Evolutionary conservation across 2,797 vertebrate species (phyloP).

Genomic region (Alectoris magna): DNA sequence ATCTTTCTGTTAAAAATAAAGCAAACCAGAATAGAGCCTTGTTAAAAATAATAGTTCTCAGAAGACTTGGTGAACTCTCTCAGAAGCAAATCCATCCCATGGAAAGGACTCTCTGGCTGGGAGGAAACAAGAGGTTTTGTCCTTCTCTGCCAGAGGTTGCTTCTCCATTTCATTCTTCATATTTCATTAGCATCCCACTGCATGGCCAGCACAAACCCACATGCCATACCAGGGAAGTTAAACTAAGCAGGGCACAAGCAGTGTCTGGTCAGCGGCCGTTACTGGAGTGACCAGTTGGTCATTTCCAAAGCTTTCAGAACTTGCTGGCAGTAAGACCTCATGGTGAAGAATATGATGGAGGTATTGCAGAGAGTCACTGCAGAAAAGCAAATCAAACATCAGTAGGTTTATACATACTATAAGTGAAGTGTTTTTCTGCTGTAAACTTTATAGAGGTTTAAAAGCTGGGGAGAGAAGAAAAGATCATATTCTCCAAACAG

Average conservation of each 20-base stretch:
- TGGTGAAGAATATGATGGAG: background rate
- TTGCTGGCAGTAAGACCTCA: background rate
- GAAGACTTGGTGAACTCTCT: background rate
- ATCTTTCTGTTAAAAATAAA: background rate
- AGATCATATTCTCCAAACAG: background rate
- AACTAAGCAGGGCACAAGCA: background rate
- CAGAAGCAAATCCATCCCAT: background rate
- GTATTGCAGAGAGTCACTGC: background rate
- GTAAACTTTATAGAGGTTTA: background rate
- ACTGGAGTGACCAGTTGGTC: background rate
- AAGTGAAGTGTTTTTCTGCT: background rate
- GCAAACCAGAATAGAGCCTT: background rate
- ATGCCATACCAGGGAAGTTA: accelerated
- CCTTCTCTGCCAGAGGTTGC: background rate
- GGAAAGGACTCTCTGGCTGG: accelerated
- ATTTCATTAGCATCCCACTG: accelerated
- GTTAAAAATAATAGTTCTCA: background rate
- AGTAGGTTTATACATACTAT: background rate
- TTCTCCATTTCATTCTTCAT: background rate
- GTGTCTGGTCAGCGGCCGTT: accelerated
- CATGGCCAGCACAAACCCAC: background rate
- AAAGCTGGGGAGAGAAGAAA: accelerated
- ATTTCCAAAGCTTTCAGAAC: background rate
- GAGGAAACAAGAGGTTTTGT: background rate
- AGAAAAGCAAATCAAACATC: background rate